Conservation (phyloP, 2,113 vertebrate species). For the Mobula birostris region DNA sequence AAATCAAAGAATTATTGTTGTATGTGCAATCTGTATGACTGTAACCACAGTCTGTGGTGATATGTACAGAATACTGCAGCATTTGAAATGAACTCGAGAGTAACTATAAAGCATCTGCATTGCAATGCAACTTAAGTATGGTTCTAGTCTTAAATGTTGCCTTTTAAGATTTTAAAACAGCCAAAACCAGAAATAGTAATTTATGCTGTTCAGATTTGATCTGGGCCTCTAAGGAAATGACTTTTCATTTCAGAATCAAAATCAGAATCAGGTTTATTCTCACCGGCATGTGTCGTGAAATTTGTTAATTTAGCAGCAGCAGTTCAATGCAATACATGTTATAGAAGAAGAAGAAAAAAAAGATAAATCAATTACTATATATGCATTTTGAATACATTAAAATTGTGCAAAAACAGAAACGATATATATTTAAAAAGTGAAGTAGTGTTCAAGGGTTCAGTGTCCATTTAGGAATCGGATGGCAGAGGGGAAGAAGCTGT, state of each 20-base stretch:
- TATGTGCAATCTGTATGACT: background rate
- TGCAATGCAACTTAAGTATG: background rate
- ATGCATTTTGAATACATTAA: too few species aligned
- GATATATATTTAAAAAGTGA: too few species aligned
- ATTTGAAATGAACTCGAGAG: background rate
- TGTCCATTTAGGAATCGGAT: too few species aligned
- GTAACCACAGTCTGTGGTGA: background rate
- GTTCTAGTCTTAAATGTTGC: background rate
- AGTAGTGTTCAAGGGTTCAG: too few species aligned
- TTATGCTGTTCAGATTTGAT: background rate
- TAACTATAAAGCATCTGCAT: background rate
- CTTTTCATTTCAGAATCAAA: background rate
- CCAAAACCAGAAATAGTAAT: background rate
- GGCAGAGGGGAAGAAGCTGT: too few species aligned
- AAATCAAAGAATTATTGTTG: slow-evolving; percentile 5
- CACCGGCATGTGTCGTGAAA: too few species aligned
- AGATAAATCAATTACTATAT: too few species aligned
- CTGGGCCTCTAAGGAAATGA: background rate
- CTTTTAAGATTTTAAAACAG: background rate
- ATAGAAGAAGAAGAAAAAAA: too few species aligned
- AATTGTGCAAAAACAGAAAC: too few species aligned
- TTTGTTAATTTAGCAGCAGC: too few species aligned
- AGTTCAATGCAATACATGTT: too few species aligned
- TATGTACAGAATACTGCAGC: background rate
- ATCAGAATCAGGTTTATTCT: too few species aligned